Evolutionary conservation across 2,888 invertebrate species (phyloP).

Genomic region (Parapristionchus giblindavisi): DNA sequence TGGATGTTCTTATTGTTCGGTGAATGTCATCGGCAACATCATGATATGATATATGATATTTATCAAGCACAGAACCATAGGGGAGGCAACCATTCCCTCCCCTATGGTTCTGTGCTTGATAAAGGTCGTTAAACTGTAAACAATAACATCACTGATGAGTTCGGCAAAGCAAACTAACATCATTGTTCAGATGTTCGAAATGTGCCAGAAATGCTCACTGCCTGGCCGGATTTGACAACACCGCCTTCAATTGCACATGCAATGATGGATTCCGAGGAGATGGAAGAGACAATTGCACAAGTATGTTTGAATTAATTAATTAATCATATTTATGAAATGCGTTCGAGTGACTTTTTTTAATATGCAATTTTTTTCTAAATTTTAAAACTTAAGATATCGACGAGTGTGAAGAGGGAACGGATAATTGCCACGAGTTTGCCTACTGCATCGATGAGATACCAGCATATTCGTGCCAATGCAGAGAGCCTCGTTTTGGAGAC

Average conservation of each 20-base stretch:
- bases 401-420: slow-evolving; percentile 78
- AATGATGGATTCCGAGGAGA: slow-evolving; percentile 36
- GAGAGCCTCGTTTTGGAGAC: slow-evolving; percentile 49
- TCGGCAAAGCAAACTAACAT: background rate
- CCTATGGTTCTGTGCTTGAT: too few species aligned
- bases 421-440: slow-evolving; percentile 82
- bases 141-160: too few species aligned
- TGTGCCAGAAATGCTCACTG: slow-evolving; percentile 32
- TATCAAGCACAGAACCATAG: too few species aligned
- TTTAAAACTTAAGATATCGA: slow-evolving; percentile 80
- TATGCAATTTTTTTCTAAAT: background rate
- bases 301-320: background rate
- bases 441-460: slow-evolving; percentile 83
- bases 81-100: too few species aligned
- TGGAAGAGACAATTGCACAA: slow-evolving; percentile 20
- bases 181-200: background rate
- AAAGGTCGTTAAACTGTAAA: too few species aligned
- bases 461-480: slow-evolving; percentile 74
- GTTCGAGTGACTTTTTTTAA: background rate
- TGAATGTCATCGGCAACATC: too few species aligned
- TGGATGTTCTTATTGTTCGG: too few species aligned
- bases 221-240: background rate
- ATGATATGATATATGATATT: too few species aligned
- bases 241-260: slow-evolving; percentile 37
- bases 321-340: too few species aligned